Evolutionary conservation across 2,888 invertebrate species (phyloP), one percentile per base, ranked within the genome.

Genomic region (Cheilosia vulpina): DNA sequence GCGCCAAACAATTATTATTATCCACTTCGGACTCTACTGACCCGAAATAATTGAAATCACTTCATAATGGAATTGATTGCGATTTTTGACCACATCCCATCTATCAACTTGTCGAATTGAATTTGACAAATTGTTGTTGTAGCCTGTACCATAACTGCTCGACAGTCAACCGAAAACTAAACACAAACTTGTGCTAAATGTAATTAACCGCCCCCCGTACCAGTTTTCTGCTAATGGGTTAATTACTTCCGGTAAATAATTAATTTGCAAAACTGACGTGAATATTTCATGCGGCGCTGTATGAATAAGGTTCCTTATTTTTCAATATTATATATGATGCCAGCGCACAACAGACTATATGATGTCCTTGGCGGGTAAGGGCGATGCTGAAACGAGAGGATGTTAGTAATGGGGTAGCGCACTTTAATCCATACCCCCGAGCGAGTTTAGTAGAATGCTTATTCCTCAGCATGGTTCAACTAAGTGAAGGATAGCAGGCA

Each of bases 241-340:
- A 84, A 84, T 84, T 84, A 84, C 84, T 76, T 75, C 84, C 80
- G 76, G 65, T 66, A 76, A 84, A 81, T 76, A 76, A 76, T 85
- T 72, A 76, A 76, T 85, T 76, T 72, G 34, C 60, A 47, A 69
- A 58, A 71, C 71, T 60, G 58, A 50, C 60, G 71, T 71, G 24
- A 27, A 69, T 69, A 55, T 41, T 66, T 66, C 66, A 66, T 53
- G n/a, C 17, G 17, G 7, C 3, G 19, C 50, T 50, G 34, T 15
- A 34, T 34, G 38, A 17, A 47, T 45, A 2, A 21, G 38, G 13
- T 21, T 57, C 19, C n/a, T 58, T 13, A 34, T 47, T 45, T 45
- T 45, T 57, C 38, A 43, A 38, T 38, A 4, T 11, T 34, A n/a
- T n/a, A 13, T 5, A n/a, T 15, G 6, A 41, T 24, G 27, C 21